phyloP scores from a whole-genome alignment of 2,888 invertebrate species.

The Dione vanillae region DNA sequence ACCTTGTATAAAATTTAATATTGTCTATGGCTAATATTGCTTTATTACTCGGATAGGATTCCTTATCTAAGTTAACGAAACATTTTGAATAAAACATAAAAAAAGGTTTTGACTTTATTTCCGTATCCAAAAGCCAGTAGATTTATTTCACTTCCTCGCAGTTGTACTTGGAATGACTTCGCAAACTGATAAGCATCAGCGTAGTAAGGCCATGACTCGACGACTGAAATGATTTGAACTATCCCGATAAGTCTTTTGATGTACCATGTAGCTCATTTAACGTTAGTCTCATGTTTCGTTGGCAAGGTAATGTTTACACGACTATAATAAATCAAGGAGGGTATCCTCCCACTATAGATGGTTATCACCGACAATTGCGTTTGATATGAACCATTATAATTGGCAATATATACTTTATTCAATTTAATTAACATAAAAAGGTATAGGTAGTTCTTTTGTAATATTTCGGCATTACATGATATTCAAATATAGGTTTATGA shows the following conservation, averaged over 20 bases:
- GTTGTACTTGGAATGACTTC: slow-evolving; percentile 36
- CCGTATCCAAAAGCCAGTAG: slow-evolving; percentile 15
- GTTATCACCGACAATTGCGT: slow-evolving; percentile 36
- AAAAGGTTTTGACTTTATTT: background rate
- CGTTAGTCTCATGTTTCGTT: slow-evolving; percentile 43
- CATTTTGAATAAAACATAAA: background rate
- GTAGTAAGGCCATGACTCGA: slow-evolving; percentile 37
- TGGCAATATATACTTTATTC: background rate
- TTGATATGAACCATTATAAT: background rate
- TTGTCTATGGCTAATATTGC: too few relatives aligned
- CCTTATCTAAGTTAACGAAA: too few relatives aligned
- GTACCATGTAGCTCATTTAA: slow-evolving; percentile 33
- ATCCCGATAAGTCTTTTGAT: slow-evolving; percentile 22
- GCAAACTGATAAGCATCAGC: slow-evolving; percentile 41
- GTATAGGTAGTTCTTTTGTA: background rate
- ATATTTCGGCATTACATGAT: too few relatives aligned
- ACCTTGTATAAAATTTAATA: too few relatives aligned
- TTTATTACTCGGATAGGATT: too few relatives aligned
- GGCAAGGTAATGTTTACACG: slow-evolving; percentile 34
- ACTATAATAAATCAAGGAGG: slow-evolving; percentile 36
- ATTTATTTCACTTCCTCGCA: slow-evolving; percentile 32
- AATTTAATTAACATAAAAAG: background rate
- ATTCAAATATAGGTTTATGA: too few relatives aligned
- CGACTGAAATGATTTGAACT: slow-evolving; percentile 32
- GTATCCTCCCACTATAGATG: slow-evolving; percentile 20